A percentile compares a stretch with the other conserved stretches of the same genome.
Conservation (phyloP, 2,888 invertebrate genomes). For the Lamellibrachia satsuma region DNA sequence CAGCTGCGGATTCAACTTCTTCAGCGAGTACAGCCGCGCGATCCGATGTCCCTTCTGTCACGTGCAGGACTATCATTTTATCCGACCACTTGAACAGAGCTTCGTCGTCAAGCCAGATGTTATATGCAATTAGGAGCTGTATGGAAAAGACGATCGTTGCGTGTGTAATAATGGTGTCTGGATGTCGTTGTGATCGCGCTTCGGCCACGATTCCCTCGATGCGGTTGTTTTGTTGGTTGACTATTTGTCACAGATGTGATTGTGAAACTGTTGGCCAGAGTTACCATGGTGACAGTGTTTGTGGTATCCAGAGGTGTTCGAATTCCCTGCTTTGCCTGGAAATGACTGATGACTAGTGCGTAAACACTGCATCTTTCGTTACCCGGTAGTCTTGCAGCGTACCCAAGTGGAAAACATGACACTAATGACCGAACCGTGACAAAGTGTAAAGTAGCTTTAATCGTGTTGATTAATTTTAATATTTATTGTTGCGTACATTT, state of each 20-base stretch:
- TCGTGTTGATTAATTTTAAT: constrained; percentile 6
- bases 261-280: not conserved
- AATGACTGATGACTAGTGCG: not conserved
- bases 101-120: constrained; percentile 30
- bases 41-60: constrained; percentile 92
- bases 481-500: constrained; percentile 10
- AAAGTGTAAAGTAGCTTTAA: not conserved
- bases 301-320: not conserved
- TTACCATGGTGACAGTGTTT: not conserved
- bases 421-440: not conserved
- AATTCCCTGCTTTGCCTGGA: not conserved
- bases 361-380: not conserved
- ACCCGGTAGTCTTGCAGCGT: not conserved
- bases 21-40: constrained; percentile 87
- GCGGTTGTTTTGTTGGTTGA: constrained; percentile 4
- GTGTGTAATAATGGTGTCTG: not conserved
- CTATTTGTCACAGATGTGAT: not conserved
- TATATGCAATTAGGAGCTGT: not conserved
- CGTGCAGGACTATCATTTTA: constrained; percentile 91
- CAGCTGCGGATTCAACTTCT: constrained; percentile 75
- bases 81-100: constrained; percentile 77
- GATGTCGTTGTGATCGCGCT: not conserved
- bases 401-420: not conserved
- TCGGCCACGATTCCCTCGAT: not conserved
- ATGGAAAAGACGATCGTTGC: not conserved